Percentiles rank a stretch among this genome's conserved stretches.
These are phyloP conservation scores for Lasioglossum albipes DNA, from an alignment of 1,140 invertebrate species.

Conservation along the genomic window DNA sequence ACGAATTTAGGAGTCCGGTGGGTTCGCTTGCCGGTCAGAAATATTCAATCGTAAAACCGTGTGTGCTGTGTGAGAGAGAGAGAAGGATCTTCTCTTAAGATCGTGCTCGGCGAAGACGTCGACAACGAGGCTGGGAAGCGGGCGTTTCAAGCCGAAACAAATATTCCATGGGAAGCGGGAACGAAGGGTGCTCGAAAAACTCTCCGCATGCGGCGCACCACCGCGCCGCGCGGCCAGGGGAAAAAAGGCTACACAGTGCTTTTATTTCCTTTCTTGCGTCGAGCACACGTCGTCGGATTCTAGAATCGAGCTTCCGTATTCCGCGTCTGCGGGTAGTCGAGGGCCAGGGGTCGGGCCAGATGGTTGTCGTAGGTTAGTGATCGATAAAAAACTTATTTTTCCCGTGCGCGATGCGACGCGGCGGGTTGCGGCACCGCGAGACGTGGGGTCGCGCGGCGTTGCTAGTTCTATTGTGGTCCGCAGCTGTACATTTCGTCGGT, in stretches of 20 bases:
- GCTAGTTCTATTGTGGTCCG: constrained; percentile 52
- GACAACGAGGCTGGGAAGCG: no score
- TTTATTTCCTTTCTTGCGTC: background rate
- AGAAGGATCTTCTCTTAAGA: background rate
- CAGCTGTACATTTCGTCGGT: constrained; percentile 52
- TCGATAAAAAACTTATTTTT: constrained; percentile 67
- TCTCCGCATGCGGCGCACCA: no score
- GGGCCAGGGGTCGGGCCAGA: constrained; percentile 44
- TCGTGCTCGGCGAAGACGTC: background rate
- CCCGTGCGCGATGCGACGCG: constrained; percentile 27
- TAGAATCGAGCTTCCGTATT: constrained; percentile 36
- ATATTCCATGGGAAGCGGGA: no score
- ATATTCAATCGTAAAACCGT: background rate
- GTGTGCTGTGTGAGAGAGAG: background rate
- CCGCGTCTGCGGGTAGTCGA: background rate
- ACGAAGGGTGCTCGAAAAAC: no score
- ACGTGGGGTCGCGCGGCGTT: constrained; percentile 12
- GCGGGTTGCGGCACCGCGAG: background rate
- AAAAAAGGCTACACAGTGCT: no score
- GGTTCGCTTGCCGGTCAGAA: background rate
- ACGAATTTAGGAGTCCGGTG: constrained; percentile 1
- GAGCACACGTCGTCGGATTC: constrained; percentile 34
- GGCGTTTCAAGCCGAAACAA: no score
- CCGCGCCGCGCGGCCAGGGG: no score
- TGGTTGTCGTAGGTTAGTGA: constrained; percentile 71